A percentile compares a stretch with the other conserved stretches of the same genome.
Evolutionary conservation across 2,797 vertebrate species (phyloP).

Genomic region (Columba guinea): DNA sequence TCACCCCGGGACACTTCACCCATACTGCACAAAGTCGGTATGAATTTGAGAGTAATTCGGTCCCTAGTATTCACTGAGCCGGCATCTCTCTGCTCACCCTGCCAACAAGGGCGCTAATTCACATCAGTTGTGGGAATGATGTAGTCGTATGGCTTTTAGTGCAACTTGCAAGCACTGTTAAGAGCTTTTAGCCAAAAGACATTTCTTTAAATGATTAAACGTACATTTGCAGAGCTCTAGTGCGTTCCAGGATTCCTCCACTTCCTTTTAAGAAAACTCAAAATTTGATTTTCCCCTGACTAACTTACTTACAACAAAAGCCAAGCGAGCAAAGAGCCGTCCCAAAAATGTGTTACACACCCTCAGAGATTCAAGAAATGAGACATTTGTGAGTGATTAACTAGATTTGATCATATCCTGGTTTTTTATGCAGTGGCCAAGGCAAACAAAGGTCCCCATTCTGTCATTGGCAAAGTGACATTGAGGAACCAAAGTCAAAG

Average conservation of each 20-base stretch:
- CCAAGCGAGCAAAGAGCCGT: constrained; percentile 44
- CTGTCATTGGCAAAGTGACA: constrained; percentile 44
- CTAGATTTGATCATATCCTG: constrained; percentile 64
- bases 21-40: not conserved
- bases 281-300: constrained; percentile 55
- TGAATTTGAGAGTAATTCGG: not conserved
- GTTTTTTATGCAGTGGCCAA: constrained; percentile 59
- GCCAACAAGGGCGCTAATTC: constrained; percentile 60
- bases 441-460: constrained; percentile 59
- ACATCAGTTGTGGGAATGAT: constrained; percentile 60
- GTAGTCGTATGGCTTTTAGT: not conserved
- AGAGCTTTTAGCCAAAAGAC: constrained; percentile 58
- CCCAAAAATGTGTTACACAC: constrained; percentile 64
- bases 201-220: constrained; percentile 69
- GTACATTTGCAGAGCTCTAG: constrained; percentile 50
- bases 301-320: constrained; percentile 64
- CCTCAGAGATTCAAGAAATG: constrained; percentile 56
- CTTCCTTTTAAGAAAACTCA: constrained; percentile 63
- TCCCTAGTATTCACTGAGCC: not conserved
- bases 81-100: not conserved
- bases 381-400: constrained; percentile 70
- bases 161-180: constrained; percentile 14
- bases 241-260: constrained; percentile 62
- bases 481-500: not conserved
- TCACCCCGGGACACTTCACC: not conserved